Conservation (phyloP, 1,140 invertebrate genomes). For the Helicoverpa armigera region DNA sequence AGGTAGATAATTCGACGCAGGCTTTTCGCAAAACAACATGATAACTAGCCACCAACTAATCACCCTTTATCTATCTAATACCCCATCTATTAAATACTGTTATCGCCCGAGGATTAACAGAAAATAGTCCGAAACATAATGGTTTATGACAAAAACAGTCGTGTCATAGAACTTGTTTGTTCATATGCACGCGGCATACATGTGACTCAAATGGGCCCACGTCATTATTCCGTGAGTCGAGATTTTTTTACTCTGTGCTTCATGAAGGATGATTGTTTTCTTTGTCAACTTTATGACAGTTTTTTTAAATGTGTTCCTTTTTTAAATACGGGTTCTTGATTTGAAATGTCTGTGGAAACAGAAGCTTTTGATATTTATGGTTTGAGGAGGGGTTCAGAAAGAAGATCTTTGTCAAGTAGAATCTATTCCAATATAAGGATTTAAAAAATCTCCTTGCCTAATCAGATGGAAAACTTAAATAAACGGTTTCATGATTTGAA, state of each 20-base stretch:
- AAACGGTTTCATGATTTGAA: no score
- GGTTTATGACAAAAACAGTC: neutral
- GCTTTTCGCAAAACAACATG: neutral
- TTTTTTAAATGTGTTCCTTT: slow-evolving; percentile 12
- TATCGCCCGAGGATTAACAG: neutral
- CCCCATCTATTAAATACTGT: neutral
- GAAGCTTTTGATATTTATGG: neutral
- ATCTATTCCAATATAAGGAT: no score
- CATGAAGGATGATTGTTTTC: slow-evolving; percentile 25
- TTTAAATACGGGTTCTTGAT: slow-evolving; percentile 34
- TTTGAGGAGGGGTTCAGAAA: neutral
- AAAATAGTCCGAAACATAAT: neutral
- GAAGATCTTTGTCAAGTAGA: neutral
- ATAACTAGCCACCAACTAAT: neutral
- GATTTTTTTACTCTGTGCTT: slow-evolving; percentile 28
- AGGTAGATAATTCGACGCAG: no score
- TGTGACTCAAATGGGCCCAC: neutral
- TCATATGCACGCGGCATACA: slow-evolving; percentile 22
- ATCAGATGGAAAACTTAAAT: no score
- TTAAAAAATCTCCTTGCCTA: no score
- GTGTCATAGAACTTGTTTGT: neutral
- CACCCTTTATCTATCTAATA: neutral
- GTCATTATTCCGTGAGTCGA: neutral
- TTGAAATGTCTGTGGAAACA: slow-evolving; percentile 20
- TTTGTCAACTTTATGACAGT: slow-evolving; percentile 5